Evolutionary conservation across 2,797 vertebrate species (phyloP), one percentile per base, ranked within the genome.

Genomic region (Apogon talboti): DNA sequence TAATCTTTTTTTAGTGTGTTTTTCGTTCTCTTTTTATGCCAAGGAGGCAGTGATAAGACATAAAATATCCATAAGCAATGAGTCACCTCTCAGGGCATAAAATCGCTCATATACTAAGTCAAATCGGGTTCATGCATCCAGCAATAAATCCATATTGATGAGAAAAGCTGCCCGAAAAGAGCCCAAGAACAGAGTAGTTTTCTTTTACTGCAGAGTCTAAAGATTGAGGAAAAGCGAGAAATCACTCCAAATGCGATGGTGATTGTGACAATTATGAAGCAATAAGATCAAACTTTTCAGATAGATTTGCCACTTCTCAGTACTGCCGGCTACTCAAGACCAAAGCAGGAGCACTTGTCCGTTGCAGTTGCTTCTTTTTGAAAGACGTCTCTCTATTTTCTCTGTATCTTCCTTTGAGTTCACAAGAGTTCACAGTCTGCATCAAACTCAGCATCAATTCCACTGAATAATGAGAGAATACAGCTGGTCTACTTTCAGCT

Each of bases 401-500:
- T 64, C 50, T 11, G 11, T 56, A 48, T 52, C 61, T 30, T 51
- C 40, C 56, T 65, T 35, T 21, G 60, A 62, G 62, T 70, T 71
- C 71, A 57, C 49, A 50, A 19, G 38, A 33, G 45, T 19, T 21
- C 47, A 24, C 60, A 40, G 33, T 48, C 38, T 55, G 11, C 1
- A 4, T 66, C 70, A 49, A 59, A 35, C 15, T 37, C 42, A 24
- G 67, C 66, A 70, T 78, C 78, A 80, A 71, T 37, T 4, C n/a
- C 2, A 7, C 58, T 64, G 67, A 73, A 79, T 74, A 78, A 72
- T 69, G 63, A 82, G 67, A 52, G 48, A 70, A 66, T 62, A 53
- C 56, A 58, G 45, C 67, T 67, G 66, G 65, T 82, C 50, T 78
- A 44, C 74, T 81, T 81, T 79, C 53, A 66, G 62, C 63, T 74